These are phyloP conservation scores for Sipha maydis DNA, from an alignment of 2,888 invertebrate genomes.

Conservation along the genomic window DNA sequence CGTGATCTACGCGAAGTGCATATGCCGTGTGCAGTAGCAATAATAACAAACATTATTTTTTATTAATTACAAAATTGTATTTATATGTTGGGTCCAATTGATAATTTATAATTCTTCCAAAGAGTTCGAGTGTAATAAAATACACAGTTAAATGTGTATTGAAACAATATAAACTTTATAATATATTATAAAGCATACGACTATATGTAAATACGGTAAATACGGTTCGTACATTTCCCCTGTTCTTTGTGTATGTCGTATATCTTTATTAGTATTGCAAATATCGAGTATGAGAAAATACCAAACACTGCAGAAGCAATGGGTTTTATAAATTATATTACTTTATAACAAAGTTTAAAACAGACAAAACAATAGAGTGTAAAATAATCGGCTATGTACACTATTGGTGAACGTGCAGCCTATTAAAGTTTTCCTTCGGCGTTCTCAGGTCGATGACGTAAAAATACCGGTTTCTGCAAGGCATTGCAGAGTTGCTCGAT, in stretches of 20 bases:
- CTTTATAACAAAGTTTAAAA: not conserved
- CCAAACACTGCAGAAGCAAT: not conserved
- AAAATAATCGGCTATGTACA: not conserved
- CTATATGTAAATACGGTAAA: not conserved
- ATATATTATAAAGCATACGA: not conserved
- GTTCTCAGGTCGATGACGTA: constrained; percentile 50
- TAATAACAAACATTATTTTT: too few relatives aligned
- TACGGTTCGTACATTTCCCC: not conserved
- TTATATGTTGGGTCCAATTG: not conserved
- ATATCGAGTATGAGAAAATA: not conserved
- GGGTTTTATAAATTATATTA: not conserved
- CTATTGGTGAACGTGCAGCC: constrained; percentile 32
- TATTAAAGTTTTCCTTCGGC: constrained; percentile 43
- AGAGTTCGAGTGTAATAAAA: not conserved
- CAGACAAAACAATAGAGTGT: not conserved
- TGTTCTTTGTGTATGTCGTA: not conserved
- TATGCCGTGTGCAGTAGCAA: too few relatives aligned
- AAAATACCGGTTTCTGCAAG: constrained; percentile 55
- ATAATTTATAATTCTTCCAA: not conserved
- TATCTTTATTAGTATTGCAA: not conserved
- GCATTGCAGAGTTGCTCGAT: constrained; percentile 17
- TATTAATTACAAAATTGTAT: too few relatives aligned
- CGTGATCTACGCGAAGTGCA: too few relatives aligned
- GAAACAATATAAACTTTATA: not conserved
- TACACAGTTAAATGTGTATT: not conserved